Evolutionary conservation across 2,113 vertebrate species (phyloP).

Genomic region (Clarias batrachus): DNA sequence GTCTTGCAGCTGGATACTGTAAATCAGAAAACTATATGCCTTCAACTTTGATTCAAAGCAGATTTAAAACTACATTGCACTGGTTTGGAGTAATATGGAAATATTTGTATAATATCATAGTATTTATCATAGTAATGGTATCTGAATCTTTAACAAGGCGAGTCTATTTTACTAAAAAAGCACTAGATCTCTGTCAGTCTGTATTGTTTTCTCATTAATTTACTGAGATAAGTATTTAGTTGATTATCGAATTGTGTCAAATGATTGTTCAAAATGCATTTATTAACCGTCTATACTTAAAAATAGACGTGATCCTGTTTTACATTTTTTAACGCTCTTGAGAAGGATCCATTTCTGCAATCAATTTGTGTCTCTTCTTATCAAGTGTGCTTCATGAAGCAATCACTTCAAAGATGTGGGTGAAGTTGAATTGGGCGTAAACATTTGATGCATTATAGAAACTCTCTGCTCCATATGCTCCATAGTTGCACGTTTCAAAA

Average conservation of each 20-base stretch:
- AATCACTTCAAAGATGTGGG: constrained; percentile 33
- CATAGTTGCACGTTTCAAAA: constrained; percentile 8
- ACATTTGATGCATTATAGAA: not conserved
- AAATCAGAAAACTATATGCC: constrained; percentile 74
- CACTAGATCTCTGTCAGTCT: not conserved
- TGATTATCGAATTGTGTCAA: not conserved
- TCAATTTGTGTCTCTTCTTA: constrained; percentile 28
- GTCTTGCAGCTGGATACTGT: constrained; percentile 72
- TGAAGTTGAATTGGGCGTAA: not conserved
- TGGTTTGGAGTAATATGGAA: constrained; percentile 69
- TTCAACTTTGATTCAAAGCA: constrained; percentile 67
- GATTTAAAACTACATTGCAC: constrained; percentile 71
- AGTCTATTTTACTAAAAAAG: not conserved
- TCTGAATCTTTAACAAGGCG: not conserved
- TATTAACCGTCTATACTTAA: not conserved
- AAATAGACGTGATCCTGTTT: not conserved
- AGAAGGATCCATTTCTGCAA: constrained; percentile 2
- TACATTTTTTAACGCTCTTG: not conserved
- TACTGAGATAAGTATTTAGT: not conserved
- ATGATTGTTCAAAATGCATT: not conserved
- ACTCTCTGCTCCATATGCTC: constrained; percentile 21
- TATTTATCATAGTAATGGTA: constrained; percentile 15
- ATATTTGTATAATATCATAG: constrained; percentile 65
- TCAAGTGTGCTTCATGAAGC: constrained; percentile 3
- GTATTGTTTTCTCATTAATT: not conserved